phyloP scores from a whole-genome alignment of 2,797 vertebrate genomes.

The Poecilia gillii region DNA sequence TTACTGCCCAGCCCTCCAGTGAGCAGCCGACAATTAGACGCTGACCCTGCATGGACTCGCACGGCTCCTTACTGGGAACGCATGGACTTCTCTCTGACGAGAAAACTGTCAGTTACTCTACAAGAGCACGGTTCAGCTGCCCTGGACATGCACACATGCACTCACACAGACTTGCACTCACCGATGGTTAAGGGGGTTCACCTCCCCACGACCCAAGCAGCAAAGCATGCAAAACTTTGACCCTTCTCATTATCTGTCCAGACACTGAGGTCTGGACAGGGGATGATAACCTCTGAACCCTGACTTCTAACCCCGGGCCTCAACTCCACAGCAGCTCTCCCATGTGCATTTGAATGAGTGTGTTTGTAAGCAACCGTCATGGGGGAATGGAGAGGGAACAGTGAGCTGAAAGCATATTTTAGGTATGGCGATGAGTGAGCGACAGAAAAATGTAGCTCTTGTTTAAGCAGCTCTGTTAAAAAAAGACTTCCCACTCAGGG shows the following conservation, averaged over 20 bases:
- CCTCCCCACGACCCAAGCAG: constrained; percentile 72
- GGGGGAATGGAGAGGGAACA: constrained; percentile 15
- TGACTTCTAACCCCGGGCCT: constrained; percentile 75
- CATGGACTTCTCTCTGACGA: constrained; percentile 57
- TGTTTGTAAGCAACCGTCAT: constrained; percentile 36
- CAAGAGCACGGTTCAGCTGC: constrained; percentile 64
- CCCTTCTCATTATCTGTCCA: constrained; percentile 79
- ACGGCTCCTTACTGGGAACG: constrained; percentile 46
- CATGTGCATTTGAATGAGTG: constrained; percentile 43
- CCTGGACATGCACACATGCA: constrained; percentile 35
- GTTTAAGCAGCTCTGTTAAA: constrained; percentile 25
- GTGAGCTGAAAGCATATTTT: constrained; percentile 39
- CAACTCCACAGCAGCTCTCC: constrained; percentile 29
- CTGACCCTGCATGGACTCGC: constrained; percentile 48
- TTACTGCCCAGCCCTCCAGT: constrained; percentile 51
- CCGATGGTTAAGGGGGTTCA: constrained; percentile 61
- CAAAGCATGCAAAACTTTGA: constrained; percentile 79
- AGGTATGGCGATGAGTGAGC: constrained; percentile 36
- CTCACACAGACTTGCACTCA: constrained; percentile 31
- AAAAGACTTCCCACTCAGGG: constrained; percentile 50
- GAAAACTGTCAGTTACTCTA: constrained; percentile 56
- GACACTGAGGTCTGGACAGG: constrained; percentile 69
- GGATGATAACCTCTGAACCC: constrained; percentile 82
- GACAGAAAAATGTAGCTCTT: constrained; percentile 31
- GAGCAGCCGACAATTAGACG: constrained; percentile 68